Evolutionary conservation across 1,140 invertebrate genomes (phyloP), one percentile per base, ranked within the genome.

Genomic region (Nixonia krombeini): DNA sequence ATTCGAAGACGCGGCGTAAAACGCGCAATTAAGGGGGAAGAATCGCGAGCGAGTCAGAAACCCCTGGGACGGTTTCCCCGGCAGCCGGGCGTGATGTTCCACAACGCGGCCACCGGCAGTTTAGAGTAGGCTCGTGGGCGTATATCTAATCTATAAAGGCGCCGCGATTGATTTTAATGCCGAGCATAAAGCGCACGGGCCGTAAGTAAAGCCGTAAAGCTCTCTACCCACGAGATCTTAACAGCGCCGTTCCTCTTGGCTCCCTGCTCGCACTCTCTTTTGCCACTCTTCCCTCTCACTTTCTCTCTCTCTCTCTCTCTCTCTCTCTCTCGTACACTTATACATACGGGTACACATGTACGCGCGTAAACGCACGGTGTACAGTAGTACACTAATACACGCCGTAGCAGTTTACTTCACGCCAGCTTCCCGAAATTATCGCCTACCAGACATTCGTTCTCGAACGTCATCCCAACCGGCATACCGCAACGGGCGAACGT

Each of bases 121-220:
- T 53, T 28, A 46, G 59, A 63, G 45, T 46, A 52, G 44, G 46
- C 58, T 58, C 35, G 63, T 70, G 58, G 63, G 58, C 51, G 62
- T 74, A 64, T 61, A 69, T 72, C 69, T 69, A 68, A 75, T 74
- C 62, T 69, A 73, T 76, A 76, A 76, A 75, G 65, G 63, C 49
- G 64, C 65, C 71, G 74, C 71, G 74, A 76, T 76, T 76, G 74
- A 79, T 76, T 76, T 79, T 76, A 79, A 79, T 67, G 68, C 55
- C 56, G 56, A 66, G 64, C 65, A 71, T 73, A 74, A 74, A 72
- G 66, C 63, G 68, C 59, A 51, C 59, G 53, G 46, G 47, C 67
- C 51, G 67, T 57, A 64, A 70, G 59, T 67, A 64, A 63, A 73
- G 67, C 63, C 64, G 70, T 73, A 72, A 72, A 72, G 61, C 58